Percentiles rank a stretch among this genome's conserved stretches.
These are phyloP conservation scores for Rhodophaea formosa DNA, from an alignment of 2,888 invertebrate species.

Conservation along the genomic window DNA sequence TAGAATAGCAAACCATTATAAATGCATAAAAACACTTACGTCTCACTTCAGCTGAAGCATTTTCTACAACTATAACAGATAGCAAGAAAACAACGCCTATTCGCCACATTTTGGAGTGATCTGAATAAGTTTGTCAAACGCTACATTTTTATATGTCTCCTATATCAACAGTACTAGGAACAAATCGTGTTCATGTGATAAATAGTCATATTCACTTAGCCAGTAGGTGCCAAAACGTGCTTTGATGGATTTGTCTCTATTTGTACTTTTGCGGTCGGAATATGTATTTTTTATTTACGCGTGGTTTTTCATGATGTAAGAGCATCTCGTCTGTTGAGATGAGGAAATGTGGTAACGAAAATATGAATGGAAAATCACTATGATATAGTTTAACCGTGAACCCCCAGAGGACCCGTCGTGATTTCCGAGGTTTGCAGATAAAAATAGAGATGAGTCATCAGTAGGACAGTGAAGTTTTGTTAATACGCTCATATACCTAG, in stretches of 20 bases:
- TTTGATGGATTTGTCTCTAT: constrained; percentile 12
- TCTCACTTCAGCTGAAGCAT: constrained; percentile 36
- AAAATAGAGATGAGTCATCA: too few species aligned
- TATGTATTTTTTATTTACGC: constrained; percentile 21
- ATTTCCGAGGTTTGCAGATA: too few species aligned
- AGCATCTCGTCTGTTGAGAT: constrained; percentile 11
- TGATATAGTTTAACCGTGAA: too few species aligned
- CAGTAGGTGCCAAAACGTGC: constrained; percentile 37
- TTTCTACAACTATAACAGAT: constrained; percentile 33
- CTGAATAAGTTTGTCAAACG: constrained; percentile 33
- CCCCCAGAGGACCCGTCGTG: too few species aligned
- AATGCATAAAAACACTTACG: constrained; percentile 53
- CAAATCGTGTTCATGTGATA: constrained; percentile 34
- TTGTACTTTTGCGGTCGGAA: not conserved
- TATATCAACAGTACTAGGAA: constrained; percentile 35
- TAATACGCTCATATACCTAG: too few species aligned
- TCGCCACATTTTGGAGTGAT: constrained; percentile 54
- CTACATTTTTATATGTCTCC: constrained; percentile 52
- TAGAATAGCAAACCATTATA: too few species aligned
- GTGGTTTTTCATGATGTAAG: constrained; percentile 34
- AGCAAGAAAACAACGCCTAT: constrained; percentile 41
- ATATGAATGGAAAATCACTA: not conserved
- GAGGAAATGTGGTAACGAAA: constrained; percentile 9
- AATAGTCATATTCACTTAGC: constrained; percentile 37
- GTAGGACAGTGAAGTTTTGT: too few species aligned